Evolutionary conservation across 1,140 invertebrate species (phyloP), one percentile per base, ranked within the genome.

Genomic region (Bombus confusus): DNA sequence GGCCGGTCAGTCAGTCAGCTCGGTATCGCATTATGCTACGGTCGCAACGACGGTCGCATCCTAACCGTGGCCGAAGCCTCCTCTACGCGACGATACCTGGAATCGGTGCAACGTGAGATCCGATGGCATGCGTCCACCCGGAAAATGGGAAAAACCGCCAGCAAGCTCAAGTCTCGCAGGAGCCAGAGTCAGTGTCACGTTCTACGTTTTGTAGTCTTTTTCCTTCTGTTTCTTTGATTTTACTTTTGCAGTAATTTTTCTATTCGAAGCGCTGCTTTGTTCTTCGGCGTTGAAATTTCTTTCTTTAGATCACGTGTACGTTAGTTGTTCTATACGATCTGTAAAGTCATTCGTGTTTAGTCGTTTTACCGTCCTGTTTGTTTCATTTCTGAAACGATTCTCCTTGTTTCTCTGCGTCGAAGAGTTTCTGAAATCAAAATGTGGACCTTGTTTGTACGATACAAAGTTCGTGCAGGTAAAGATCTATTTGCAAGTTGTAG

Each of bases 81-180:
- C 31, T 59, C 59, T 34, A 13, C 59, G n/a, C 37, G 57, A 78
- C 43, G 76, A 64, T 82, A 71, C 76, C 80, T 77, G 76, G 69
- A 41, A 71, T 34, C 83, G 77, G 83, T 57, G 59, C 69, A 72
- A 88, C 88, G 80, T 77, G 41, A 83, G 52, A 64, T 57, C 43
- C 31, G 47, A 34, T 86, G 87, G 83, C 76, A 92, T 88, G 89
- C 85, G 28, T 31, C 34, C 22, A 66, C 47, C 41, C 22, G 72
- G 78, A 92, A 91, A 88, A 94, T 95, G 94, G 94, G 94, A 76
- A 95, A 94, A 68, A 93, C 92, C 73, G 92, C 93, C 71, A 95
- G 94, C 88, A 95, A 95, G 80, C 83, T 95, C 34, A 94, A 94
- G 57, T 91, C 92, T 22, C 89, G 89, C 64, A 88, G 92, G 71